Evolutionary conservation across 2,113 vertebrate genomes (phyloP), one percentile per base, ranked within the genome.

Genomic region (Telmatochromis bifrenatus): DNA sequence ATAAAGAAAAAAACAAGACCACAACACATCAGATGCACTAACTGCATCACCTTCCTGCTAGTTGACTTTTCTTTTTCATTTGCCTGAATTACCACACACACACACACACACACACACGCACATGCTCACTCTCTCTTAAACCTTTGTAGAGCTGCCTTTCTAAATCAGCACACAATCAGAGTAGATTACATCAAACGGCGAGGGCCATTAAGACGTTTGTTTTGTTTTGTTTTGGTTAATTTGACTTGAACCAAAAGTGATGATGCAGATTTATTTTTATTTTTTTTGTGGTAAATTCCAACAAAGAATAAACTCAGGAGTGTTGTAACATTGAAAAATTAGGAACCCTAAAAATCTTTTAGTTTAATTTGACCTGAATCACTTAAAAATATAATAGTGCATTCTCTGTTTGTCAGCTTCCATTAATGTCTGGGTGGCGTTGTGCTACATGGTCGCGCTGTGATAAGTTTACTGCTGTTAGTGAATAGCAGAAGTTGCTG

Each of bases 101-200:
- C 26, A 9, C 28, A 17, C 26, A 7, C 14, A 7, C 9, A 11
- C 31, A 14, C 11, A 39, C 21, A n/a, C 56, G 1, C 49, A 2
- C 19, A 1, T n/a, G 0, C 9, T 4, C 2, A 9, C 1, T 21
- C 53, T 55, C 11, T 54, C n/a, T 23, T 37, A 39, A 65, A 21
- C 60, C 11, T 21, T 39, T n/a, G 19, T 39, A 21, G 11, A 68
- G 10, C 33, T 37, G 19, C 33, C 33, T 68, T 37, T 68, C 33
- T 68, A 37, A 68, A 33, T 68, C 60, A 5, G 19, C 33, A 13
- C 33, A 11, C 33, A 68, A 33, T 37, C 33, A 39, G 19, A 39
- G 62, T 9, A 37, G 60, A 65, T 35, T 35, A 68, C 7, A 1
- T 68, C 7, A 2, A 39, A 68, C 62, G 1, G 7, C 0, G 17